phyloP scores from a whole-genome alignment of 2,888 invertebrate genomes.

The Caenorhabditis angaria region DNA sequence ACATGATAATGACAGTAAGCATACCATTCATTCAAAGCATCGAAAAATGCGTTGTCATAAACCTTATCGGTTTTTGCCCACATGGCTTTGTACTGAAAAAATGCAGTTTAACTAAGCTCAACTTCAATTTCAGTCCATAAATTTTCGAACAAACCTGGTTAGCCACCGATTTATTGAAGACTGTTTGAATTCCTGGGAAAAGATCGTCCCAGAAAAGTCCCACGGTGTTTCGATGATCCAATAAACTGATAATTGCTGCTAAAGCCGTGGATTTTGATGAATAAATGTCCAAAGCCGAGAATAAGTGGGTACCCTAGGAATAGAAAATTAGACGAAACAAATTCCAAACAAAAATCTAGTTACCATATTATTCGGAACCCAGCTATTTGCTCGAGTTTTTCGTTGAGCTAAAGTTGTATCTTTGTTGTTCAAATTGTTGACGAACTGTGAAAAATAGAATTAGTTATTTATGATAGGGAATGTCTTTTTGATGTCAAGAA shows the following conservation, averaged over 20 bases:
- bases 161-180: constrained; percentile 20
- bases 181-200: constrained; percentile 14
- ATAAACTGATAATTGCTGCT: constrained; percentile 11
- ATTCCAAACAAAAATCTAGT: background rate
- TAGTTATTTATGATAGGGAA: no score
- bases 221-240: constrained; percentile 36
- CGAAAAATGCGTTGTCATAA: constrained; percentile 37
- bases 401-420: background rate
- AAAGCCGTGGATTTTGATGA: constrained; percentile 14
- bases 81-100: constrained; percentile 34
- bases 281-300: constrained; percentile 26
- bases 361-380: background rate
- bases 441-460: background rate
- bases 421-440: background rate
- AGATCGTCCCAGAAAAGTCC: constrained; percentile 36
- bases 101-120: background rate
- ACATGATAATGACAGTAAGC: constrained; percentile 42
- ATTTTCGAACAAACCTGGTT: no score
- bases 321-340: no score
- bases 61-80: constrained; percentile 38
- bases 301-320: constrained; percentile 32
- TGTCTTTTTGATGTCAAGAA: no score
- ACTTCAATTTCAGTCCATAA: background rate
- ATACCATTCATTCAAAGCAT: constrained; percentile 44
- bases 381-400: background rate